phyloP scores from a whole-genome alignment of 2,113 vertebrate species.

The Xenopus laevis region DNA sequence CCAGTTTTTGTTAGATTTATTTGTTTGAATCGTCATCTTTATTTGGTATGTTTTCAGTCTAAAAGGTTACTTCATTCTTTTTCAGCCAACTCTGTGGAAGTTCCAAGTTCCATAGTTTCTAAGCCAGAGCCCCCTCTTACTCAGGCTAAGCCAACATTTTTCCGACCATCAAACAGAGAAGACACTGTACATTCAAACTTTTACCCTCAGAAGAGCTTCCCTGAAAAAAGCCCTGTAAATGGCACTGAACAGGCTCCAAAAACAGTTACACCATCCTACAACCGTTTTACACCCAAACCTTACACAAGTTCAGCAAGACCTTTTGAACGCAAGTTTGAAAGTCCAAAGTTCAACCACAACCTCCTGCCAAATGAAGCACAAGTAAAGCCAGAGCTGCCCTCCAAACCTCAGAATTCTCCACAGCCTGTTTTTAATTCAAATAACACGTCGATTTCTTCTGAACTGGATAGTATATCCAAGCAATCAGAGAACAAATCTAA shows the following conservation, averaged over 20 bases:
- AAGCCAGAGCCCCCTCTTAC: slow-evolving; percentile 73
- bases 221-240: slow-evolving; percentile 74
- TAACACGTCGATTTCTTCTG: slow-evolving; percentile 71
- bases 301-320: slow-evolving; percentile 79
- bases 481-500: slow-evolving; percentile 84
- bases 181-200: slow-evolving; percentile 76
- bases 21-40: background rate
- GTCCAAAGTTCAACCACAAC: slow-evolving; percentile 97
- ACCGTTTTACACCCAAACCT: slow-evolving; percentile 80
- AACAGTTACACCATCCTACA: slow-evolving; percentile 67
- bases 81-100: slow-evolving; percentile 74
- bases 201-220: slow-evolving; percentile 81
- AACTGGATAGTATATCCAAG: slow-evolving; percentile 83
- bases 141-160: slow-evolving; percentile 68
- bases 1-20: no score
- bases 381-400: slow-evolving; percentile 74
- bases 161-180: slow-evolving; percentile 76
- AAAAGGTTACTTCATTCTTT: slow-evolving; percentile 29
- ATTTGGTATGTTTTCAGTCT: background rate
- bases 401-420: slow-evolving; percentile 68
- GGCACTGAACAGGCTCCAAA: slow-evolving; percentile 74
- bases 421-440: slow-evolving; percentile 71
- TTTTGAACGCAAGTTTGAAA: slow-evolving; percentile 97
- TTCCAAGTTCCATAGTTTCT: slow-evolving; percentile 68
- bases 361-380: slow-evolving; percentile 86